phyloP scores from a whole-genome alignment of 2,113 vertebrate genomes.

The Leucosticte australis region DNA sequence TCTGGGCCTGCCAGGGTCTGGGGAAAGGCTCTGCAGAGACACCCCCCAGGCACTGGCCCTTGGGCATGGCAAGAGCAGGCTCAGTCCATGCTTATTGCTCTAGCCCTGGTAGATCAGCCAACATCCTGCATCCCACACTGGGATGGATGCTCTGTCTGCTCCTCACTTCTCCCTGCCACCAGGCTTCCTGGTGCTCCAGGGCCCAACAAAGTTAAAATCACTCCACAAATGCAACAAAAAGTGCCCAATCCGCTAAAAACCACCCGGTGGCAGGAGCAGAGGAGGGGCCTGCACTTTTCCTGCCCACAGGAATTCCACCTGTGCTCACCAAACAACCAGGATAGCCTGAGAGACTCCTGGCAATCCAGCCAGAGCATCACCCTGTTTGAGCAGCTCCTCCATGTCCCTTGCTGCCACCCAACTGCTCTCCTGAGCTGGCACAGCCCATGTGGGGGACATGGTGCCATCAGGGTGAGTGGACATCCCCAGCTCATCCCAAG shows the following conservation, averaged over 20 bases:
- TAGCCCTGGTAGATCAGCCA: rapidly evolving
- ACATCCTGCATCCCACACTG: neutral
- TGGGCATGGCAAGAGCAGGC: rapidly evolving
- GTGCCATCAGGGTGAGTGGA: rapidly evolving
- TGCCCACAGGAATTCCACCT: neutral
- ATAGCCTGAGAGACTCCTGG: rapidly evolving
- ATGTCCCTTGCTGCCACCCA: neutral
- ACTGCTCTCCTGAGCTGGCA: neutral
- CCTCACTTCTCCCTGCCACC: neutral
- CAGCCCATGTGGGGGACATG: rapidly evolving
- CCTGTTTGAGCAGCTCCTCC: neutral
- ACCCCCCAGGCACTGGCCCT: neutral
- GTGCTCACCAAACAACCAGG: rapidly evolving
- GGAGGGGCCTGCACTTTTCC: neutral
- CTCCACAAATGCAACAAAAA: neutral
- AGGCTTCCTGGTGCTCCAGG: neutral
- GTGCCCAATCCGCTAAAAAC: neutral
- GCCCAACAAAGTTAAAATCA: neutral
- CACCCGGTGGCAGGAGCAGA: neutral
- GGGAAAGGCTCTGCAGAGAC: neutral
- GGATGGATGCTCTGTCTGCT: neutral
- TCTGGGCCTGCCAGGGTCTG: neutral
- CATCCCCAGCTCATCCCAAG: neutral
- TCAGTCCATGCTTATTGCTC: rapidly evolving
- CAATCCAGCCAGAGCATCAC: neutral